Conservation (phyloP, 2,888 invertebrate species). For the Zhuqinia jingwanae region DNA sequence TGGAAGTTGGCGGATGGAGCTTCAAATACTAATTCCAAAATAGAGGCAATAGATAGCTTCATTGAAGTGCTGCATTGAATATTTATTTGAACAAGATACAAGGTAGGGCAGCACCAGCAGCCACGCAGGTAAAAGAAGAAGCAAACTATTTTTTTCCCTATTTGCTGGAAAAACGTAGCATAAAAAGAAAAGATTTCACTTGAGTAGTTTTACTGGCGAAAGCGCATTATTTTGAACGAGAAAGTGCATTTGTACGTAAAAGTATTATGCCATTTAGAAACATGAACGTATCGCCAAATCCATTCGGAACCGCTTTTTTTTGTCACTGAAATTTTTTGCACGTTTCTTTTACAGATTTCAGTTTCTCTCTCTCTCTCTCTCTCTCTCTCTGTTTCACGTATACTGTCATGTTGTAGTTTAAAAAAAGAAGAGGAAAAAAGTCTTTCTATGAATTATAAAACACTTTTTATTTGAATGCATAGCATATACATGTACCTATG, state of each 20-base stretch:
- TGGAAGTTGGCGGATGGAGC: constrained; percentile 43
- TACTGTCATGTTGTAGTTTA: too few species aligned
- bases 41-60: constrained; percentile 39
- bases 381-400: too few species aligned
- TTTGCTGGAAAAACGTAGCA: constrained; percentile 21
- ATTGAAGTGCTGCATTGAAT: constrained; percentile 47
- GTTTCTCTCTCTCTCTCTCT: background rate
- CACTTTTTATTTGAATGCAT: too few species aligned
- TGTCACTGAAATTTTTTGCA: constrained; percentile 39
- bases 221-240: constrained; percentile 44
- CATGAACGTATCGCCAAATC: constrained; percentile 41
- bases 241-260: constrained; percentile 50
- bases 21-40: constrained; percentile 50
- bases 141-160: constrained; percentile 20
- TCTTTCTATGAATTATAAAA: too few species aligned
- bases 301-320: constrained; percentile 27
- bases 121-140: constrained; percentile 21
- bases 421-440: too few species aligned
- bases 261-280: constrained; percentile 45
- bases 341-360: background rate
- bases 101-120: background rate
- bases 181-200: constrained; percentile 30
- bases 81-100: constrained; percentile 39
- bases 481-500: background rate
- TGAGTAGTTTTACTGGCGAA: constrained; percentile 31